Base-by-base conservation (phyloP, 2,888 invertebrate species). In the Orthosia gracilis region DNA sequence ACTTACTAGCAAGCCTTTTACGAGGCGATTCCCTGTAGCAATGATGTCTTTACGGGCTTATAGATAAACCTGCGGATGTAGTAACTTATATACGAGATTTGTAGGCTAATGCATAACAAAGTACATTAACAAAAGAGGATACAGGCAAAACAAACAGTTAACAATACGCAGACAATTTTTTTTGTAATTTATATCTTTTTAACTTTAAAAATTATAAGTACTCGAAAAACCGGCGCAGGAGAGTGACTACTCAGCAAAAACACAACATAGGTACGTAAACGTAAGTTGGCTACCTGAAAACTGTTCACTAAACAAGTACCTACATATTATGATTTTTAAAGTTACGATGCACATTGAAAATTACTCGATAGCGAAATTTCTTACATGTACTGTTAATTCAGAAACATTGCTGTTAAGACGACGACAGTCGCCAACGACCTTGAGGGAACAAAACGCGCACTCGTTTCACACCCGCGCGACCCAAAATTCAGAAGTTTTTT, bases 1-100 rank as follows among this genome's bases (percentile, higher is more conserved):
- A 82, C 73, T 75, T 74, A 78, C 80, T 78, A 76, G 80, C 82
- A 78, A 78, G 76, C 72, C 76, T 83, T 87, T 88, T 84, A 87
- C 85, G 82, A 86, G 62, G 76, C 64, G 59, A 82, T 80, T 86
- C 80, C 84, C 85, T 54, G 62, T 58, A 70, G 82, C 73, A 79
- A 80, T 82, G 59, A 65, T 65, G 64, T 76, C 63, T 55, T 72
- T 69, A 78, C 57, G 23, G 45, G 23, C 13, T 63, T 45, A 61
- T 15, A 70, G 47, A 68, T 81, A 68, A 70, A 55, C 15, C 50
- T 71, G 15, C 52, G 13, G 15, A 26, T 3, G 2, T 15, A 23
- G 23, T 4, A 13, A 21, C 21, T 21, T 23, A n/a, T 40, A 63
- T 17, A 21, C 18, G 18, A 57, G 2, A 52, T 66, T 17, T 23